phyloP scores from a whole-genome alignment of 2,888 invertebrate genomes.

The Helicoverpa assulta region DNA sequence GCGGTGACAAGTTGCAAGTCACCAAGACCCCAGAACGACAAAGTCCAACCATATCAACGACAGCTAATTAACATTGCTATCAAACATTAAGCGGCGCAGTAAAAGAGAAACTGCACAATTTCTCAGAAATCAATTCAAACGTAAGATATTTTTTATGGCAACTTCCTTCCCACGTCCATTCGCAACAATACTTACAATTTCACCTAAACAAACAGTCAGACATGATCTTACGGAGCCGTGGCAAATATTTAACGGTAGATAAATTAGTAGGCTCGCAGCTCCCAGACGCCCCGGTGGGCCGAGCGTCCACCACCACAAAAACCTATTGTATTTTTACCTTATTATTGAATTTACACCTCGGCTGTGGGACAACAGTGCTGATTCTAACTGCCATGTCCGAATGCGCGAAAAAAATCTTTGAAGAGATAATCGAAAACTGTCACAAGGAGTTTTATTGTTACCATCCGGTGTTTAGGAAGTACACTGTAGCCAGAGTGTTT shows the following conservation, averaged over 20 bases:
- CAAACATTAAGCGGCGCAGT: conserved; percentile 65
- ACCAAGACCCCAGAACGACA: neutral
- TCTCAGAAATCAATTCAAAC: conserved; percentile 76
- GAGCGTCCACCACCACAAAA: conserved; percentile 63
- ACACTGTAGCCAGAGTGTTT: conserved; percentile 13
- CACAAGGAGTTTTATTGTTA: conserved; percentile 60
- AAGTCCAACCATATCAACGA: conserved; percentile 1
- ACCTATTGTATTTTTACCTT: conserved; percentile 74
- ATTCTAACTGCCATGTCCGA: conserved; percentile 58
- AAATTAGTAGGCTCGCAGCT: conserved; percentile 70
- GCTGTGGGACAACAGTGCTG: conserved; percentile 69
- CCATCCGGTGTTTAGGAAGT: conserved; percentile 47
- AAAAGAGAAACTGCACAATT: conserved; percentile 78
- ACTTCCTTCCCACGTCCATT: conserved; percentile 80
- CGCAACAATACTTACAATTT: conserved; percentile 78
- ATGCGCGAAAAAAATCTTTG: conserved; percentile 67
- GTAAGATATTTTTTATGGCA: conserved; percentile 67
- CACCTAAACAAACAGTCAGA: conserved; percentile 82
- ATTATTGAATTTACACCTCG: conserved; percentile 85
- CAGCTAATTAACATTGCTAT: conserved; percentile 58
- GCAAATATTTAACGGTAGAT: conserved; percentile 82
- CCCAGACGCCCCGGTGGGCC: conserved; percentile 76
- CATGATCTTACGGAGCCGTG: conserved; percentile 74
- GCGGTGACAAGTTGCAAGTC: neutral
- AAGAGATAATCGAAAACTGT: conserved; percentile 67